Evolutionary conservation across 2,888 invertebrate genomes (phyloP), one percentile per base, ranked within the genome.

Genomic region (Bedellia somnulentella): DNA sequence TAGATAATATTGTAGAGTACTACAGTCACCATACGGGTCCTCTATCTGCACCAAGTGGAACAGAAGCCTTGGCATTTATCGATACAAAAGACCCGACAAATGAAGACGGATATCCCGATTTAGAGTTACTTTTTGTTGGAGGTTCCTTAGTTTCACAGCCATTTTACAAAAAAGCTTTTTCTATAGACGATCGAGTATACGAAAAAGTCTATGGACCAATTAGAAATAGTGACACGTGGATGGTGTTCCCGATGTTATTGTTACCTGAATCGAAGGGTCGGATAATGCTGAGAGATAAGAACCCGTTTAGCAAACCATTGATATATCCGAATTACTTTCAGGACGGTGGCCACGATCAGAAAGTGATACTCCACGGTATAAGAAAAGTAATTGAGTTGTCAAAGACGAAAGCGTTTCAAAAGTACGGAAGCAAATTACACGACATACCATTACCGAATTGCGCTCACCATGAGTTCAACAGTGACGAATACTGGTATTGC

Each of bases 401-500:
- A 4, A 55, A 73, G 24, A 81, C 80, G 0, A 53, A 58, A 24
- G 68, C 78, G 2, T 78, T 84, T 55, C 60, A 63, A 35, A 49
- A 60, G 37, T 70, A 75, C 36, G 79, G 80, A 2, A 71, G 78
- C 4, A 66, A 60, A 34, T 49, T 80, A 15, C 82, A 82, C 39
- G 61, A 63, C 16, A 58, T 77, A 9, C 61, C 67, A 1, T 62
- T 81, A 31, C 80, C 81, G 0, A 80, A 76, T 6, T 85, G 85
- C 45, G 62, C 68, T 13, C 50, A 73, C 8, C 55, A 71, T 26
- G 54, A 49, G 26, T 80, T 81, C 39, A 58, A 66, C 18, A 79
- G 80, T 1, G 84, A 86, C 44, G 77, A 75, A 4, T 89, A 87
- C 47, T 85, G 86, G 83, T 78, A 75, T 21, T 90, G 90, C 38